Percentiles rank a stretch among this genome's conserved stretches.
These are phyloP conservation scores for Perodicticus potto DNA, from an alignment of 2,797 vertebrate genomes.

Conservation along the genomic window DNA sequence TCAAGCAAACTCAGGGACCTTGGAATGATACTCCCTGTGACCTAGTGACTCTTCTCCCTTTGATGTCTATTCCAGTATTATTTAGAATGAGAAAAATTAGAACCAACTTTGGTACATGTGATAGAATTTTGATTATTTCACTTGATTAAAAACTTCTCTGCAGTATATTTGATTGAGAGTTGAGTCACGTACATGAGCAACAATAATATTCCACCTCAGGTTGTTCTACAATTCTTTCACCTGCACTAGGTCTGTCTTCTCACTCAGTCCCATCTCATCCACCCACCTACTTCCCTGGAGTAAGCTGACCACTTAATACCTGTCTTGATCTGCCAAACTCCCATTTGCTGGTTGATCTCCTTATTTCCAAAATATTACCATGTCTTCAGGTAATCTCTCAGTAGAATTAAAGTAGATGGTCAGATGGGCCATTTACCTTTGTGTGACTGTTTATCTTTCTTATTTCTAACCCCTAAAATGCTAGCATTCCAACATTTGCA, in stretches of 20 bases:
- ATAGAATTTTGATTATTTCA: neutral
- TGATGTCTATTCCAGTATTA: neutral
- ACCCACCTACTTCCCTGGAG: neutral
- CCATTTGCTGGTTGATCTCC: neutral
- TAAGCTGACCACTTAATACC: neutral
- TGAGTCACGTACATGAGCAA: neutral
- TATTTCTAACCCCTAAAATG: neutral
- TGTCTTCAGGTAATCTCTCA: neutral
- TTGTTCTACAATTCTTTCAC: neutral
- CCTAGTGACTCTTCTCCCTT: neutral
- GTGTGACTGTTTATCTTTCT: neutral
- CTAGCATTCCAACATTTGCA: neutral
- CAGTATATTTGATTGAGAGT: neutral
- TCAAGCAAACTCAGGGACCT: neutral
- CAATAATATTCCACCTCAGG: neutral
- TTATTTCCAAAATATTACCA: neutral
- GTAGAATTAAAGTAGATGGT: neutral
- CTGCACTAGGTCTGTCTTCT: neutral
- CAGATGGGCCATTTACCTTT: neutral
- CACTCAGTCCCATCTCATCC: neutral
- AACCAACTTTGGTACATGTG: neutral
- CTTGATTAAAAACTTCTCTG: neutral
- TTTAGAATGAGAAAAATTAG: neutral
- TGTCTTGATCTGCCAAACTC: neutral
- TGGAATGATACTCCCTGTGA: neutral